Conservation (phyloP, 2,888 invertebrate species). For the Calameuta filiformis region DNA sequence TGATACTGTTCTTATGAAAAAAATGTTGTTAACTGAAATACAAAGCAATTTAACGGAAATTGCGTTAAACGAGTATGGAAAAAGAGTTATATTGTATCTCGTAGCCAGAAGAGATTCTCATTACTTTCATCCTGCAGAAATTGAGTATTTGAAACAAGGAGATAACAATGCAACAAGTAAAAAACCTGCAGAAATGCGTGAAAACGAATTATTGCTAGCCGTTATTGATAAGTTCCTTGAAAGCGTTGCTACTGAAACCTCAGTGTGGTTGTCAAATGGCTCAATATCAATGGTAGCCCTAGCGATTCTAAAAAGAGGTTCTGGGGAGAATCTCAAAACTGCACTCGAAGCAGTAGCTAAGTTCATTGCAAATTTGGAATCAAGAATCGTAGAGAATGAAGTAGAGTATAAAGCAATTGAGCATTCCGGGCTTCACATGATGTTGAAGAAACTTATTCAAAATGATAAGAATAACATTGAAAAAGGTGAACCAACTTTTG, state of each 20-base stretch:
- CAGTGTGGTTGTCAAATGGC: constrained; percentile 77
- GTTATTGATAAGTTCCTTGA: constrained; percentile 72
- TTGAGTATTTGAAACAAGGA: constrained; percentile 80
- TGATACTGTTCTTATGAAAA: constrained; percentile 91
- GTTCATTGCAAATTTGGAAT: constrained; percentile 67
- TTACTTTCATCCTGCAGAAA: constrained; percentile 85
- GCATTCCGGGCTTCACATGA: constrained; percentile 81
- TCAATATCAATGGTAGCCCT: constrained; percentile 77
- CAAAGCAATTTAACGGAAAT: constrained; percentile 74
- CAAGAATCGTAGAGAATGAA: constrained; percentile 67
- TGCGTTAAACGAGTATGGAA: constrained; percentile 82
- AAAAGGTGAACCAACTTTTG: constrained; percentile 69
- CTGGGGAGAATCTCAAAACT: constrained; percentile 61
- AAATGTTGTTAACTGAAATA: constrained; percentile 80
- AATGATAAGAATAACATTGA: constrained; percentile 70
- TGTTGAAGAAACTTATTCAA: constrained; percentile 79
- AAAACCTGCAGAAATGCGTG: constrained; percentile 76
- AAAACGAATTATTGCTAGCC: constrained; percentile 77
- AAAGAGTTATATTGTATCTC: constrained; percentile 88
- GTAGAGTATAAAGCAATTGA: constrained; percentile 71
- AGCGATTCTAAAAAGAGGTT: constrained; percentile 76
- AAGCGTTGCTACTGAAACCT: constrained; percentile 71
- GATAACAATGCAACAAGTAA: constrained; percentile 78
- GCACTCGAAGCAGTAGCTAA: constrained; percentile 67
- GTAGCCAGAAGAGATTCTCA: constrained; percentile 83